Conservation (phyloP, 1,140 invertebrate genomes). For the Dreissena polymorpha region DNA sequence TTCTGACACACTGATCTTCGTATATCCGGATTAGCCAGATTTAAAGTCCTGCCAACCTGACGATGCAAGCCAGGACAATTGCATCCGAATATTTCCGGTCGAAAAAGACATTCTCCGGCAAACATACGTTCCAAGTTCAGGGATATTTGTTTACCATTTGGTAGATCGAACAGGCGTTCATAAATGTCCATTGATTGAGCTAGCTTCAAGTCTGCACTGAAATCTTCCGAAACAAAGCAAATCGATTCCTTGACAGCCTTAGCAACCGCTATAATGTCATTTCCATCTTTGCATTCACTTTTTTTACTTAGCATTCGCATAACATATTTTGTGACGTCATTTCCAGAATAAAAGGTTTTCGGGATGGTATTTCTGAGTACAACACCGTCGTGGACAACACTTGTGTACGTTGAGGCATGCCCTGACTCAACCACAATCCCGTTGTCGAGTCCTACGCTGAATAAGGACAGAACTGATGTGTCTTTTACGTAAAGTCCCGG, state of each 20-base stretch:
- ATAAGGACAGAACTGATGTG: conserved; percentile 31
- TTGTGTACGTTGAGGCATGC: conserved; percentile 28
- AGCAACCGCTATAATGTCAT: not conserved
- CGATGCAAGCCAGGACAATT: conserved; percentile 29
- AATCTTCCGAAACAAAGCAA: conserved; percentile 44
- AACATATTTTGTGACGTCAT: conserved; percentile 12
- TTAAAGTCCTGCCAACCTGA: conserved; percentile 30
- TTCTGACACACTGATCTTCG: conserved; percentile 11
- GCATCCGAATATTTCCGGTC: conserved; percentile 34
- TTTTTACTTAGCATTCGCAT: not conserved
- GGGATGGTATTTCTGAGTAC: conserved; percentile 28
- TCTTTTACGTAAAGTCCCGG: conserved; percentile 22
- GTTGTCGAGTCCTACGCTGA: conserved; percentile 21
- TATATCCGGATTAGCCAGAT: conserved; percentile 24
- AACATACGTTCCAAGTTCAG: conserved; percentile 30
- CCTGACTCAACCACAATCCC: conserved; percentile 40
- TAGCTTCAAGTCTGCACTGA: conserved; percentile 22
- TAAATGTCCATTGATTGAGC: conserved; percentile 21
- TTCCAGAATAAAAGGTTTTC: conserved; percentile 50
- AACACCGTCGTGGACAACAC: conserved; percentile 40
- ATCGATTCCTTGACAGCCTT: conserved; percentile 36
- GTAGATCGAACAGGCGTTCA: conserved; percentile 31
- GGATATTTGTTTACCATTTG: conserved; percentile 11
- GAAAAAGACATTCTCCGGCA: conserved; percentile 32
- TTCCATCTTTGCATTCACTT: not conserved